Conservation (phyloP, 2,797 vertebrate species). For the Aplochiton taeniatus region DNA sequence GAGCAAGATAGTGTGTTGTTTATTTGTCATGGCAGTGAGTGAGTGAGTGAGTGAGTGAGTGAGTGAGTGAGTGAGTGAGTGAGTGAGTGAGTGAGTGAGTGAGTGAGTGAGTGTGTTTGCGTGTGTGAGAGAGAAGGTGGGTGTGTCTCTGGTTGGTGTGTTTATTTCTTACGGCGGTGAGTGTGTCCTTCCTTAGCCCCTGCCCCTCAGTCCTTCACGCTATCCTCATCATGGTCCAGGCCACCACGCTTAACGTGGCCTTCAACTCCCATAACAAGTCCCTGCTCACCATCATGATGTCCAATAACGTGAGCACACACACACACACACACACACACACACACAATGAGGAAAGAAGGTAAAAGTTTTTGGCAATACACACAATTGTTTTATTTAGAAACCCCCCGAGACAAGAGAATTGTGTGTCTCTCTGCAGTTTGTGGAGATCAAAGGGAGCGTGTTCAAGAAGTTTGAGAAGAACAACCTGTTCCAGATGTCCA, state of each 20-base stretch:
- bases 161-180: neutral
- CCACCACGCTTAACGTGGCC: constrained; percentile 94
- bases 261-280: constrained; percentile 99
- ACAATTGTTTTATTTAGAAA: neutral
- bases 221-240: constrained; percentile 97
- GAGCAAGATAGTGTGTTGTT: neutral
- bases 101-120: neutral
- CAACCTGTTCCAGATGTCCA: constrained; percentile 98
- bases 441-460: constrained; percentile 98
- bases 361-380: neutral
- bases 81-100: neutral
- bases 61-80: neutral
- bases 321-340: neutral
- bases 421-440: constrained; percentile 79
- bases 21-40: no score
- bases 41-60: neutral
- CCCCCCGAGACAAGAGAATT: neutral
- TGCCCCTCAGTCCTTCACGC: constrained; percentile 86
- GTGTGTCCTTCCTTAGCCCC: neutral
- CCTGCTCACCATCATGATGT: constrained; percentile 98
- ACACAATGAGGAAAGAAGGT: neutral
- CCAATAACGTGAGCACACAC: constrained; percentile 87
- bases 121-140: neutral
- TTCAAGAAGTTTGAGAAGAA: constrained; percentile 99
- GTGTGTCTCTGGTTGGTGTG: neutral